Percentiles rank a stretch among this genome's conserved stretches.
Conservation (phyloP, 2,888 invertebrate genomes). For the Andrena chrysosceles region DNA sequence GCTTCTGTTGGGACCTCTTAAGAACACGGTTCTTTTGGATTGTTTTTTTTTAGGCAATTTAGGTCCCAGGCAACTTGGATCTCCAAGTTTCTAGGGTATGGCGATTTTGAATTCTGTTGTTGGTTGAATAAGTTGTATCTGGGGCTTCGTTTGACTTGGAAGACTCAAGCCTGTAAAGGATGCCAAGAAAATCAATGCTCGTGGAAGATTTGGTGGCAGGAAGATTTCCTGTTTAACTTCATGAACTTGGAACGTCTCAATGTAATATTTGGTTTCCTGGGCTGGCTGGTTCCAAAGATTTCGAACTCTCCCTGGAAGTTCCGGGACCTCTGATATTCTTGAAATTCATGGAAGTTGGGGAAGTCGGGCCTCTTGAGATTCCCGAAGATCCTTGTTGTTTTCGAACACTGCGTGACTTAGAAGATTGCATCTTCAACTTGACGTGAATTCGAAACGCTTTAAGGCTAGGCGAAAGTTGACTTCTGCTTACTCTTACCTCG, state of each 20-base stretch:
- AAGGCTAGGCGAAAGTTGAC: too few species aligned
- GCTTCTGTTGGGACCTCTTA: too few species aligned
- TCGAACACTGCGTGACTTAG: neutral
- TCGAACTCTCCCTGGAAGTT: constrained; percentile 29
- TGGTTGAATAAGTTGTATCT: neutral
- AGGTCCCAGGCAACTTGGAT: too few species aligned
- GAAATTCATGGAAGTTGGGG: constrained; percentile 25
- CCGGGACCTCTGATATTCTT: constrained; percentile 30
- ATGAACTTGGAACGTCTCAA: constrained; percentile 16
- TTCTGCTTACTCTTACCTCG: too few species aligned
- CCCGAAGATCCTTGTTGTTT: neutral
- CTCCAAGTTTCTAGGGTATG: too few species aligned
- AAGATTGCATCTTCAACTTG: too few species aligned
- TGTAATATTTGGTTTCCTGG: constrained; percentile 37
- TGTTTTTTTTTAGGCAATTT: too few species aligned
- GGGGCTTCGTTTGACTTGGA: neutral
- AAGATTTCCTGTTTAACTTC: constrained; percentile 37
- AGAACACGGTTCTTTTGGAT: too few species aligned
- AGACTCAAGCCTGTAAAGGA: neutral
- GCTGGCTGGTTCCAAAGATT: constrained; percentile 31
- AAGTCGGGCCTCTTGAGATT: neutral
- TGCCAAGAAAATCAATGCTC: neutral
- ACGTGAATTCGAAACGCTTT: too few species aligned
- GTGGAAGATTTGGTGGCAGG: neutral
- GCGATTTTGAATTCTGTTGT: too few species aligned